Conservation (phyloP, 2,113 vertebrate genomes). For the Hippocampus abdominalis region DNA sequence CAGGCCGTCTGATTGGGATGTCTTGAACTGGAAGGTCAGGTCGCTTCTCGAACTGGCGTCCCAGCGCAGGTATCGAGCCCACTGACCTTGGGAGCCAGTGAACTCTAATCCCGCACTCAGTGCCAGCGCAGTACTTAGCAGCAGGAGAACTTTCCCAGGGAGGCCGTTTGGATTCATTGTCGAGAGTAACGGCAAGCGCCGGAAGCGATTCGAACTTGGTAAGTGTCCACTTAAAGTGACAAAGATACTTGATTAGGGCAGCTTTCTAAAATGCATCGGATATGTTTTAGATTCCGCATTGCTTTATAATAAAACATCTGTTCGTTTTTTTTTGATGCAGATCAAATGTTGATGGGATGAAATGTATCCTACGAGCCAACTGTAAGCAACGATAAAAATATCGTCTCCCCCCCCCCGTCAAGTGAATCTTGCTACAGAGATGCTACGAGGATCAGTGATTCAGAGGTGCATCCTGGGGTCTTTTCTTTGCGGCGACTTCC, state of each 20-base stretch:
- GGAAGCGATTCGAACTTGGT: slow-evolving; percentile 26
- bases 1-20: slow-evolving; percentile 83
- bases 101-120: slow-evolving; percentile 87
- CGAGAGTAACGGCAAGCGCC: slow-evolving; percentile 58
- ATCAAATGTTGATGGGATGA: slow-evolving; percentile 39
- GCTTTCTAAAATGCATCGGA: slow-evolving; percentile 36
- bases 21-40: slow-evolving; percentile 95
- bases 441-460: slow-evolving; percentile 43
- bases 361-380: slow-evolving; percentile 40
- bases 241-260: slow-evolving; percentile 51
- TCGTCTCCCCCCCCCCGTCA: slow-evolving; percentile 49
- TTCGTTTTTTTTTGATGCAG: slow-evolving; percentile 18
- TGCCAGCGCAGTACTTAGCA: slow-evolving; percentile 81
- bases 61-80: slow-evolving; percentile 96
- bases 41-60: slow-evolving; percentile 90
- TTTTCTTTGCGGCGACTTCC: slow-evolving; percentile 64
- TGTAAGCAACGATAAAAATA: slow-evolving; percentile 35
- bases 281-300: slow-evolving; percentile 54
- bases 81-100: slow-evolving; percentile 88
- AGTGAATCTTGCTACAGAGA: slow-evolving; percentile 15
- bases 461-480: slow-evolving; percentile 36
- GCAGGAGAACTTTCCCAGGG: slow-evolving; percentile 76
- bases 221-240: slow-evolving; percentile 53
- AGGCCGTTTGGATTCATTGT: slow-evolving; percentile 76
- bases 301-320: slow-evolving; percentile 41